These are phyloP conservation scores for Panagrolaimus sp. DNA, from an alignment of 1,140 invertebrate genomes.

Conservation along the genomic window DNA sequence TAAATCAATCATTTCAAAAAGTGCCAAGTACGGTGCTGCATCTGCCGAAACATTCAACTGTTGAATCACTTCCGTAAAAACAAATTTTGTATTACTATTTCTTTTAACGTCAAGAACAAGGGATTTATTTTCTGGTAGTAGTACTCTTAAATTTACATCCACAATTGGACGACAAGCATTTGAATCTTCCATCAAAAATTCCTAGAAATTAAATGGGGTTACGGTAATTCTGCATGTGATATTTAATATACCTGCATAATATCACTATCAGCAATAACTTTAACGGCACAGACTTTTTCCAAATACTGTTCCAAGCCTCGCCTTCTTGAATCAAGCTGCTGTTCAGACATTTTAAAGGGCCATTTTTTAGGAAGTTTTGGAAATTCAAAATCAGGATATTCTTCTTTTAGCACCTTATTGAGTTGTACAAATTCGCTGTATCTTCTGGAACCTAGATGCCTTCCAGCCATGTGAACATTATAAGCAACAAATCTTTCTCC, in stretches of 20 bases:
- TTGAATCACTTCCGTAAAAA: slow-evolving; percentile 66
- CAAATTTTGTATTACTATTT: slow-evolving; percentile 79
- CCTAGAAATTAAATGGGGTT: slow-evolving; percentile 24
- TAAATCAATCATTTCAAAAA: slow-evolving; percentile 11
- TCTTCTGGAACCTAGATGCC: slow-evolving; percentile 87
- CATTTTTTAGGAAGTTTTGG: slow-evolving; percentile 97
- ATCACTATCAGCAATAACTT: slow-evolving; percentile 94
- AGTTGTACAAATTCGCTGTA: slow-evolving; percentile 90
- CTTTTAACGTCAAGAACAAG: slow-evolving; percentile 81
- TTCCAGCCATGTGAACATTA: slow-evolving; percentile 97
- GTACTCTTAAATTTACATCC: slow-evolving; percentile 85
- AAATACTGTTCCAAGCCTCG: slow-evolving; percentile 92
- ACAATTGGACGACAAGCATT: slow-evolving; percentile 36
- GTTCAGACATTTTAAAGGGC: slow-evolving; percentile 90
- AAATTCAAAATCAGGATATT: slow-evolving; percentile 93
- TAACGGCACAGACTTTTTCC: slow-evolving; percentile 93
- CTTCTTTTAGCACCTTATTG: slow-evolving; percentile 81
- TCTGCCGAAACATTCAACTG: slow-evolving; percentile 67
- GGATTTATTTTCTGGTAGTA: slow-evolving; percentile 76
- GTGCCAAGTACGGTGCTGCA: slow-evolving; percentile 86
- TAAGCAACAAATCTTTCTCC: slow-evolving; percentile 89
- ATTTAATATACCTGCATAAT: slow-evolving; percentile 71
- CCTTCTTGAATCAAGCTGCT: slow-evolving; percentile 85
- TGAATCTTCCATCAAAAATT: slow-evolving; percentile 56
- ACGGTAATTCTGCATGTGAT: not conserved